A percentile compares a stretch with the other conserved stretches of the same genome.
These are phyloP conservation scores for Xiphorhynchus erythropygius DNA, from an alignment of 2,797 vertebrate genomes.

Conservation along the genomic window DNA sequence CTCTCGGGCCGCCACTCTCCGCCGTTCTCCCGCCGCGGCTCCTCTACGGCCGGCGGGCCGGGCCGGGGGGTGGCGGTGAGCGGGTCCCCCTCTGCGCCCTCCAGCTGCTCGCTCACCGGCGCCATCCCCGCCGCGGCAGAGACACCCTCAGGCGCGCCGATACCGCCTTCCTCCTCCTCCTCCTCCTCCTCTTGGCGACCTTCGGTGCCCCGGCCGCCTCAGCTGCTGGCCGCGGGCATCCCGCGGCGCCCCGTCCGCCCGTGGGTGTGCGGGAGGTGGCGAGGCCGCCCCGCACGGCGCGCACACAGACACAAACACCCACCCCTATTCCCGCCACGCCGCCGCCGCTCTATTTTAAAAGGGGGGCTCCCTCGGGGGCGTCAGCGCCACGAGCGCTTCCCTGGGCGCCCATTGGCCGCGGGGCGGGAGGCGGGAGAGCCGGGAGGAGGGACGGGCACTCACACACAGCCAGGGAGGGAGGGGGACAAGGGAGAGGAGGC, in stretches of 20 bases:
- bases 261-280: no score
- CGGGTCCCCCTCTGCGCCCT: not conserved
- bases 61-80: not conserved
- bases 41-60: not conserved
- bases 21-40: not conserved
- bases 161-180: not conserved
- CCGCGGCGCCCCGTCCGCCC: not conserved
- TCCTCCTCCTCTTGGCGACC: not conserved
- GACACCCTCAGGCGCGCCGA: not conserved
- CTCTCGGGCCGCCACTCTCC: not conserved
- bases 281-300: not conserved
- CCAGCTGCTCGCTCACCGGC: constrained; percentile 28
- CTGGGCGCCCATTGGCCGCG: constrained; percentile 14
- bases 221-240: not conserved
- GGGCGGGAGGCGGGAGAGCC: not conserved
- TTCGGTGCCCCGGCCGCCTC: not conserved
- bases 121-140: not conserved
- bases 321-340: not conserved
- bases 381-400: not conserved
- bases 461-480: not conserved
- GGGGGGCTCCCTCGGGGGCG: constrained; percentile 35
- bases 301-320: not conserved
- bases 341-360: constrained; percentile 56
- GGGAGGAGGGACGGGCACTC: not conserved
- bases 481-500: not conserved